Conservation (phyloP, 2,113 vertebrate genomes). For the Trinectes maculatus region DNA sequence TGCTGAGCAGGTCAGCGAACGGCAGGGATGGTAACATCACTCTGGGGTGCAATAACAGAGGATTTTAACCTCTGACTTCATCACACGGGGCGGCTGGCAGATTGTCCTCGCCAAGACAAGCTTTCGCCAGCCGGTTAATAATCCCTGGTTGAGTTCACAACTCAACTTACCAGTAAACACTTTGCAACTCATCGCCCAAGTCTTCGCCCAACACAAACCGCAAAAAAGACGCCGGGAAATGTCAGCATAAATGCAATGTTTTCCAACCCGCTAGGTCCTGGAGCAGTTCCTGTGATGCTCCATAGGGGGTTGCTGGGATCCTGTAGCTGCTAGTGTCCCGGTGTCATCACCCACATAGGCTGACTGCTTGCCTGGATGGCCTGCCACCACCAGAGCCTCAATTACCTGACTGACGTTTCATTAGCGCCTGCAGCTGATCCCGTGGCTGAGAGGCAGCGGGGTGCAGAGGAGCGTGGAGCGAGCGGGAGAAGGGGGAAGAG, state of each 20-base stretch:
- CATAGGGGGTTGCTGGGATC: constrained; percentile 57
- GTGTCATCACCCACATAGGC: constrained; percentile 73
- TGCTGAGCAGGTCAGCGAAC: constrained; percentile 70
- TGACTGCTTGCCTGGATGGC: constrained; percentile 73
- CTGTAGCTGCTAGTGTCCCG: constrained; percentile 57
- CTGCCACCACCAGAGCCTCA: constrained; percentile 78
- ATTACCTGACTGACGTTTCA: constrained; percentile 84
- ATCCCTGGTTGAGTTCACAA: constrained; percentile 45
- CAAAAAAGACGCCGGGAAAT: constrained; percentile 41
- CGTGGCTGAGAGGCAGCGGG: constrained; percentile 78
- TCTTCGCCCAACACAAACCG: constrained; percentile 47
- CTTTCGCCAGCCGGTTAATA: constrained; percentile 54
- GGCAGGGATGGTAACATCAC: constrained; percentile 73
- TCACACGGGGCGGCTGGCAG: constrained; percentile 40
- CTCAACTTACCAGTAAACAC: constrained; percentile 34
- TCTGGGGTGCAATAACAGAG: constrained; percentile 77
- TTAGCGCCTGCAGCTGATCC: constrained; percentile 82
- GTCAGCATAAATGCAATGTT: constrained; percentile 67
- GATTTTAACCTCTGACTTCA: constrained; percentile 79
- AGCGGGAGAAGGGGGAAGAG: constrained; percentile 30
- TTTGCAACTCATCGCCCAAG: constrained; percentile 28
- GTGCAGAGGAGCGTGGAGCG: constrained; percentile 69
- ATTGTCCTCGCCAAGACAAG: constrained; percentile 47
- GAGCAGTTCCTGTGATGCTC: constrained; percentile 60
- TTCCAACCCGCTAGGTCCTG: constrained; percentile 59